Percentiles rank a stretch among this genome's conserved stretches.
Evolutionary conservation across 1,140 invertebrate species (phyloP).

Genomic region (Drosophila mayri): DNA sequence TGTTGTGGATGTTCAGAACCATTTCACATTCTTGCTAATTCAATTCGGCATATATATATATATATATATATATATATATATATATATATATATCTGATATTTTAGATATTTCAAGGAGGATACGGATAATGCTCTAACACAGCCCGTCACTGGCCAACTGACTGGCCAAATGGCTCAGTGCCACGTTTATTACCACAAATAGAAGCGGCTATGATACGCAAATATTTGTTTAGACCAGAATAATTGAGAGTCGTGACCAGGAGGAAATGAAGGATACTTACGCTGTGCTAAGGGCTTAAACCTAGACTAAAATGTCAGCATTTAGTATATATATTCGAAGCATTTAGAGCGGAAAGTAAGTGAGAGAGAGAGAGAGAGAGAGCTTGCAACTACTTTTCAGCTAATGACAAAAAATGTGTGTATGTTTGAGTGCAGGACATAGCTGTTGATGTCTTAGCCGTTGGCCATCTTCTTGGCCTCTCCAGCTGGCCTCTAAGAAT

Average conservation of each 20-base stretch:
- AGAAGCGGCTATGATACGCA: not conserved
- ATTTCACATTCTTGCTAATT: constrained; percentile 47
- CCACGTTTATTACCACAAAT: constrained; percentile 7
- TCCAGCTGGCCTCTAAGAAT: not conserved
- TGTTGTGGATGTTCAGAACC: constrained; percentile 69
- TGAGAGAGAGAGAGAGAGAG: constrained; percentile 11
- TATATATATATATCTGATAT: not conserved
- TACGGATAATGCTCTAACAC: constrained; percentile 1
- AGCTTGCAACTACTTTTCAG: constrained; percentile 45
- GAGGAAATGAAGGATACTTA: constrained; percentile 26
- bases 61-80: constrained; percentile 1
- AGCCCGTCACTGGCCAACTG: constrained; percentile 32
- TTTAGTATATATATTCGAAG: not conserved
- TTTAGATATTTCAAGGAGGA: not conserved
- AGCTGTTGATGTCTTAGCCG: not conserved
- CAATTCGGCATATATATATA: constrained; percentile 9
- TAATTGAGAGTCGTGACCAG: constrained; percentile 3
- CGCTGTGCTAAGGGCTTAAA: constrained; percentile 18
- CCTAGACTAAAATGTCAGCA: constrained; percentile 14
- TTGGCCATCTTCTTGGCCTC: not conserved
- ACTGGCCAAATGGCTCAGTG: constrained; percentile 13
- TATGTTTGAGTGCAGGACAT: constrained; percentile 6
- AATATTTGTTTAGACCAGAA: not conserved
- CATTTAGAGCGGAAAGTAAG: constrained; percentile 13
- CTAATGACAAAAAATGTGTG: constrained; percentile 39